Percentiles rank a stretch among this genome's conserved stretches.
Conservation (phyloP, 2,797 vertebrate species). For the Chanos chanos region DNA sequence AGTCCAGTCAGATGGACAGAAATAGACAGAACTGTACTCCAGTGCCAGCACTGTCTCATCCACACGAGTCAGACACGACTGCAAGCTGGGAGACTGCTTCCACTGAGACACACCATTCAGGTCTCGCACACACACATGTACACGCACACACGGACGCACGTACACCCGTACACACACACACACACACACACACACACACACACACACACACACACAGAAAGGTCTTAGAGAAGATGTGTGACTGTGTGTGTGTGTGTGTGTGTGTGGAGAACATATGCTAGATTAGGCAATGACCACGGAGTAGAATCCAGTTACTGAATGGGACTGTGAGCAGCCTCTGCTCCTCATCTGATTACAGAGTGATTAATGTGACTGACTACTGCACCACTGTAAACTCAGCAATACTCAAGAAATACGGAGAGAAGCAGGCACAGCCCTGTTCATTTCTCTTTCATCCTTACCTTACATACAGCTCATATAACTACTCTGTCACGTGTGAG, state of each 20-base stretch:
- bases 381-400: too few species aligned
- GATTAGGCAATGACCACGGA: neutral
- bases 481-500: too few species aligned
- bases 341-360: too few species aligned
- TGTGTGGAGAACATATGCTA: neutral
- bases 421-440: too few species aligned
- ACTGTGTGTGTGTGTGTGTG: neutral
- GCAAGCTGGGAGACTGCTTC: constrained; percentile 64
- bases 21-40: constrained; percentile 39
- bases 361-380: too few species aligned
- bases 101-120: constrained; percentile 26
- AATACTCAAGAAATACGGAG: too few species aligned
- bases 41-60: constrained; percentile 57
- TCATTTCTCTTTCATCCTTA: too few species aligned
- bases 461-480: too few species aligned
- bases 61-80: constrained; percentile 51
- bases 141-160: neutral
- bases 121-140: constrained; percentile 16
- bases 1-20: constrained; percentile 55
- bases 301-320: too few species aligned
- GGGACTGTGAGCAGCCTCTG: too few species aligned
- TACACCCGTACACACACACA: constrained; percentile 26
- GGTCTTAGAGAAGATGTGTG: neutral
- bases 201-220: neutral
- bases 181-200: constrained; percentile 18